Evolutionary conservation across 2,888 invertebrate species (phyloP).

Genomic region (Drosophila falleni): DNA sequence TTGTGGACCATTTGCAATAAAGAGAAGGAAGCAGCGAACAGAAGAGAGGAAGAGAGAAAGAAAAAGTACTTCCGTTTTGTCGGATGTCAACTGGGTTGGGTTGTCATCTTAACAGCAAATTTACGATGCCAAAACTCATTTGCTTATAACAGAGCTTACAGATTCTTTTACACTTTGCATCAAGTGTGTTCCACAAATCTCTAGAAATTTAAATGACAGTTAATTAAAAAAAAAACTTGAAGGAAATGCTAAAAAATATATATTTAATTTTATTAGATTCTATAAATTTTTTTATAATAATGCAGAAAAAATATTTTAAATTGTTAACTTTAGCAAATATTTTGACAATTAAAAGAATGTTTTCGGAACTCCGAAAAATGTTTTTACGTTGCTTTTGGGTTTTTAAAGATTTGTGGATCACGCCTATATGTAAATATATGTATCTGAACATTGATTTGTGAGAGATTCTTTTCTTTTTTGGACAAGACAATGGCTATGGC

Average conservation of each 20-base stretch:
- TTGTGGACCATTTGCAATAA: conserved; percentile 22
- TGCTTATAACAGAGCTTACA: neutral
- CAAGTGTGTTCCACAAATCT: neutral
- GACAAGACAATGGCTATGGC: conserved; percentile 43
- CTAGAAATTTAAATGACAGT: neutral
- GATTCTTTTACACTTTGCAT: conserved; percentile 1
- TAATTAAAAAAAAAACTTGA: neutral
- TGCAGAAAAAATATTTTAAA: too few relatives aligned
- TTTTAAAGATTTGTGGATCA: neutral
- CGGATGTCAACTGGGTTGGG: conserved; percentile 17
- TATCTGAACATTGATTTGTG: conserved; percentile 17
- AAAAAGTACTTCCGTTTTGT: conserved; percentile 19
- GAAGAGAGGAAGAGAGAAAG: conserved; percentile 2
- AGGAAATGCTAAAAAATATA: too few relatives aligned
- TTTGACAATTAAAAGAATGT: neutral
- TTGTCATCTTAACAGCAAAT: conserved; percentile 3
- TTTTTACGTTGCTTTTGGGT: neutral
- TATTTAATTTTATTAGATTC: too few relatives aligned
- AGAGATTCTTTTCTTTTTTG: conserved; percentile 12
- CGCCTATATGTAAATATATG: neutral
- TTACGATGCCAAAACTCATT: conserved; percentile 10
- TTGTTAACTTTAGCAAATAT: neutral
- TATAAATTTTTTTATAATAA: neutral
- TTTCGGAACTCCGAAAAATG: neutral
- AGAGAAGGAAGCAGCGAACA: conserved; percentile 4